Percentiles rank a stretch among this genome's conserved stretches.
phyloP scores from a whole-genome alignment of 1,140 invertebrate species.

The Condylostylus longicornis region DNA sequence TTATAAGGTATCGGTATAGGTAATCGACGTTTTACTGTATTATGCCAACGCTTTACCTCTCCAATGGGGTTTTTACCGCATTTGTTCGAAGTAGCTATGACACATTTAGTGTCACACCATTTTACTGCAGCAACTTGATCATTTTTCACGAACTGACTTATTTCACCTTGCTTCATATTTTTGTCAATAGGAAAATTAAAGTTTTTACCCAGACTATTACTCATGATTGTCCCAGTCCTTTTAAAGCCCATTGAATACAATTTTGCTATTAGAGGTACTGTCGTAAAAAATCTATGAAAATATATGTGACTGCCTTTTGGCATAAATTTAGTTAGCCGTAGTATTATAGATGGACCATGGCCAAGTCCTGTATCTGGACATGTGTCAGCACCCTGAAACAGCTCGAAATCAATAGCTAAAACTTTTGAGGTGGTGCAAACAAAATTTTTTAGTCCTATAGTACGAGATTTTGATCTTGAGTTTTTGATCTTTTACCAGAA shows the following conservation, averaged over 20 bases:
- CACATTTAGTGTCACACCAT: constrained; percentile 2
- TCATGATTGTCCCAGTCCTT: constrained; percentile 3
- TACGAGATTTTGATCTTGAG: too few species aligned
- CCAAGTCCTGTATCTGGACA: constrained; percentile 3
- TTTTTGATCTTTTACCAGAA: too few species aligned
- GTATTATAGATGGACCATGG: constrained; percentile 4
- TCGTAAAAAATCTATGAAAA: constrained; percentile 7
- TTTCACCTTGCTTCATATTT: not conserved
- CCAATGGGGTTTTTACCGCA: constrained; percentile 1
- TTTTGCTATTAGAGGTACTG: constrained; percentile 3
- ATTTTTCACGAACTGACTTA: not conserved
- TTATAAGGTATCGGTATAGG: constrained; percentile 8
- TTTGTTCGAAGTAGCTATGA: not conserved
- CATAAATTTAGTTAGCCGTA: constrained; percentile 1
- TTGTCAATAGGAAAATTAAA: not conserved
- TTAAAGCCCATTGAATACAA: not conserved
- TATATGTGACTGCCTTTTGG: constrained; percentile 4
- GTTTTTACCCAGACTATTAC: not conserved
- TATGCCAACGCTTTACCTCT: not conserved
- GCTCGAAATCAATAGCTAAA: not conserved
- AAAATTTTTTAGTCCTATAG: too few species aligned
- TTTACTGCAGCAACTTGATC: not conserved
- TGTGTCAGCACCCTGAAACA: constrained; percentile 6
- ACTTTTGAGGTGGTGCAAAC: too few species aligned
- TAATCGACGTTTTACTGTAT: constrained; percentile 4